Conservation (phyloP, 2,113 vertebrate species). For the Cinclus cinclus region DNA sequence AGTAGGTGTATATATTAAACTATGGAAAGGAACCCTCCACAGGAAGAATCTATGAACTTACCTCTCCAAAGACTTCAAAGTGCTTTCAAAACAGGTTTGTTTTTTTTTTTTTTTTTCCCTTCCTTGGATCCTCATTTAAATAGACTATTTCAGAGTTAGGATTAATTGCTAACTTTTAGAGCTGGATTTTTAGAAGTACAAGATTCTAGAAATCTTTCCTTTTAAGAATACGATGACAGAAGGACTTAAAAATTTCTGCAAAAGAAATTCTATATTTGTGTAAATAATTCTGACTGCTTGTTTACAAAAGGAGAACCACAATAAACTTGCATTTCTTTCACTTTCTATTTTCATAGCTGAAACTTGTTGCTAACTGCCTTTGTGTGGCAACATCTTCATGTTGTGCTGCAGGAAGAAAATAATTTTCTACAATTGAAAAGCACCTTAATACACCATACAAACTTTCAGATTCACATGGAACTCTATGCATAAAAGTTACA, state of each 20-base stretch:
- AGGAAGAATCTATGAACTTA: not conserved
- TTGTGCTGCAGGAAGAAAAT: not conserved
- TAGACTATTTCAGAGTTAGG: not conserved
- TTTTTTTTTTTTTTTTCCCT: fast-evolving
- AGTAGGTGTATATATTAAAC: not conserved
- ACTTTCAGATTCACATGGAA: not conserved
- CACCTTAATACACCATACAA: not conserved
- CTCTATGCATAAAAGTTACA: not conserved
- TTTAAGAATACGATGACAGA: not conserved
- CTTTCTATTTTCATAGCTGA: not conserved
- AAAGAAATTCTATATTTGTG: not conserved
- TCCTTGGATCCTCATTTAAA: not conserved
- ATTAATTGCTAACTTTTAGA: not conserved
- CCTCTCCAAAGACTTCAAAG: not conserved
- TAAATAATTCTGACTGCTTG: not conserved
- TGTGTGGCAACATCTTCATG: not conserved
- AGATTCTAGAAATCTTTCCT: not conserved
- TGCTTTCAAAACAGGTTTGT: not conserved
- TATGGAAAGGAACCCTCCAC: not conserved
- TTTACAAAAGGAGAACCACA: not conserved
- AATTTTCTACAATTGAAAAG: not conserved
- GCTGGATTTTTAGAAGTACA: not conserved
- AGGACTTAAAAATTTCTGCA: not conserved
- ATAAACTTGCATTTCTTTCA: not conserved
- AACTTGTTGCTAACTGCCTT: not conserved